These are phyloP conservation scores for Meliscaeva auricollis DNA, from an alignment of 2,888 invertebrate species.

Conservation along the genomic window DNA sequence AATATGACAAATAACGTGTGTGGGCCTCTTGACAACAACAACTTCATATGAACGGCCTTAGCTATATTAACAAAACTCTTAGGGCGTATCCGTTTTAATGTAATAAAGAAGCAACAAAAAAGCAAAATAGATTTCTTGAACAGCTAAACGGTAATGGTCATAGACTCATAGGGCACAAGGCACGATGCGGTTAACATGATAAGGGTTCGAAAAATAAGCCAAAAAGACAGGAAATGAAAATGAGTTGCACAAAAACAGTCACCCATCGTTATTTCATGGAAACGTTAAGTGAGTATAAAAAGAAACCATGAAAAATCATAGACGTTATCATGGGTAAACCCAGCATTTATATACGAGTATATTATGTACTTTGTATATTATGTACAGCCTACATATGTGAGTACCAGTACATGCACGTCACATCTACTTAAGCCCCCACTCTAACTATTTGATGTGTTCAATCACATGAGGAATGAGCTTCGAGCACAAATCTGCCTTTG, in stretches of 20 bases:
- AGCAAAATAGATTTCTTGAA: conserved; percentile 16
- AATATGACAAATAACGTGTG: conserved; percentile 45
- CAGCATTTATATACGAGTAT: neutral
- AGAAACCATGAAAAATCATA: conserved; percentile 55
- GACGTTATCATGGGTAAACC: neutral
- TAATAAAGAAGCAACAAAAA: conserved; percentile 13
- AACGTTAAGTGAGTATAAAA: conserved; percentile 52
- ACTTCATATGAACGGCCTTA: neutral
- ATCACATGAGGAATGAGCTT: neutral
- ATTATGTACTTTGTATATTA: neutral
- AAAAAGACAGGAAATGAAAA: conserved; percentile 36
- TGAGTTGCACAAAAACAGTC: conserved; percentile 38
- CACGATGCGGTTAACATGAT: conserved; percentile 33
- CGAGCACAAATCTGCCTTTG: conserved; percentile 40
- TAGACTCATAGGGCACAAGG: conserved; percentile 26
- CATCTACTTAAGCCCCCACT: neutral
- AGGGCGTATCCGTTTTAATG: conserved; percentile 25
- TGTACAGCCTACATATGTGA: neutral
- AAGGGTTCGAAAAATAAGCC: conserved; percentile 33
- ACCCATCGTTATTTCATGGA: conserved; percentile 53
- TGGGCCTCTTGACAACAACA: conserved; percentile 23
- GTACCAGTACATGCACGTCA: neutral
- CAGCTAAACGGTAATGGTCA: conserved; percentile 32
- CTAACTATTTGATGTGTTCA: conserved; percentile 1
- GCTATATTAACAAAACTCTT: conserved; percentile 35